These are phyloP conservation scores for Cossypha polioptera DNA, from an alignment of 2,797 vertebrate genomes.

Conservation along the genomic window DNA sequence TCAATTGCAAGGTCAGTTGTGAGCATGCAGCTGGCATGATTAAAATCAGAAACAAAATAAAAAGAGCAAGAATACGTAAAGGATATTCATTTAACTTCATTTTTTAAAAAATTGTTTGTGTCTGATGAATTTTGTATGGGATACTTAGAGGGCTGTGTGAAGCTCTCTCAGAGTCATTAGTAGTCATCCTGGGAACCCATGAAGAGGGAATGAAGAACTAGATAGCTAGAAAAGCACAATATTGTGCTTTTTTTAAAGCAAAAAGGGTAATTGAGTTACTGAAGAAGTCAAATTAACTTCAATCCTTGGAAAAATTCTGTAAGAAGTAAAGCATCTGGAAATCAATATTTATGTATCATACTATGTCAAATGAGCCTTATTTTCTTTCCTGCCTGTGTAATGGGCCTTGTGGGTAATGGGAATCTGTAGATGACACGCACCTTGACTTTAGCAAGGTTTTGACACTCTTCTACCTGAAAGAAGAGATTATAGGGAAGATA, in stretches of 20 bases:
- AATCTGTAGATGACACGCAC: neutral
- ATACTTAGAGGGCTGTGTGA: neutral
- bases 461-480: neutral
- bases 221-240: neutral
- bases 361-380: slow-evolving; percentile 15
- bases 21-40: neutral
- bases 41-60: neutral
- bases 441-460: slow-evolving; percentile 12
- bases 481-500: neutral
- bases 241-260: neutral
- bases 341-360: slow-evolving; percentile 44
- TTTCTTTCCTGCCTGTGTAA: slow-evolving; percentile 23
- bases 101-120: neutral
- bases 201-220: neutral
- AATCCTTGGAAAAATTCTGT: neutral
- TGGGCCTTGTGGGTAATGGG: neutral
- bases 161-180: slow-evolving; percentile 2
- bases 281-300: slow-evolving; percentile 13
- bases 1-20: neutral
- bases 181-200: neutral
- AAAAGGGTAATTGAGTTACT: neutral
- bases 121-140: slow-evolving; percentile 10
- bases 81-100: neutral
- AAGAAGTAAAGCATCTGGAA: slow-evolving; percentile 28
- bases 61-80: neutral